Evolutionary conservation across 2,113 vertebrate genomes (phyloP).

Genomic region (Cricetomys ansorgei): DNA sequence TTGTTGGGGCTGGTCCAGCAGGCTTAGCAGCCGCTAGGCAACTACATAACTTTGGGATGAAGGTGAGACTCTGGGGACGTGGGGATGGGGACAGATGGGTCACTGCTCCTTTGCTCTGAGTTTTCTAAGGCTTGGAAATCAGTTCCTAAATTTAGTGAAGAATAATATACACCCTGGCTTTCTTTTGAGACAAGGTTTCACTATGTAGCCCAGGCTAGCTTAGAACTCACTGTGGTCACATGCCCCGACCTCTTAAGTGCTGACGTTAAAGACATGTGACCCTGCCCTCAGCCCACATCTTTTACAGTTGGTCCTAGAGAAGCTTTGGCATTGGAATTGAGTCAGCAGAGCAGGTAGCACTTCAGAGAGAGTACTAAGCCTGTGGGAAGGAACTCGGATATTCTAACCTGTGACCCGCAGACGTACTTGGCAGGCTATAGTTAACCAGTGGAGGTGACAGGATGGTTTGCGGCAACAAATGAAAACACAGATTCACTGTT

Average conservation of each 20-base stretch:
- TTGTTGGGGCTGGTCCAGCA: slow-evolving; percentile 95
- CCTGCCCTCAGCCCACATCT: neutral
- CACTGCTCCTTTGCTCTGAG: neutral
- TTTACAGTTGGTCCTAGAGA: neutral
- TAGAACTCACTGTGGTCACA: neutral
- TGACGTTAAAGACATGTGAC: neutral
- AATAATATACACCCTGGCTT: neutral
- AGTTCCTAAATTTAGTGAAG: slow-evolving; percentile 53
- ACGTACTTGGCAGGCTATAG: neutral
- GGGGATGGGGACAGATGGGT: slow-evolving; percentile 16
- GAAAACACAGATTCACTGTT: neutral
- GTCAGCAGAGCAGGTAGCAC: slow-evolving; percentile 20
- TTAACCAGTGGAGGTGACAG: neutral
- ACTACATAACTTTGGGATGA: slow-evolving; percentile 96
- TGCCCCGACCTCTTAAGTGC: no score
- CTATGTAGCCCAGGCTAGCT: neutral
- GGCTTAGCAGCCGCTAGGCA: slow-evolving; percentile 97
- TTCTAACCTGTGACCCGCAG: neutral
- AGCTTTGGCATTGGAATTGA: slow-evolving; percentile 1
- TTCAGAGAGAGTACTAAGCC: neutral
- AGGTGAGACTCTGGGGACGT: slow-evolving; percentile 86
- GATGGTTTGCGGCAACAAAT: neutral
- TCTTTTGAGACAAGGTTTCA: neutral
- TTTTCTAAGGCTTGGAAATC: slow-evolving; percentile 46
- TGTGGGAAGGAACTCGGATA: neutral